Conservation (phyloP, 2,113 vertebrate genomes). For the Menidia beryllina region DNA sequence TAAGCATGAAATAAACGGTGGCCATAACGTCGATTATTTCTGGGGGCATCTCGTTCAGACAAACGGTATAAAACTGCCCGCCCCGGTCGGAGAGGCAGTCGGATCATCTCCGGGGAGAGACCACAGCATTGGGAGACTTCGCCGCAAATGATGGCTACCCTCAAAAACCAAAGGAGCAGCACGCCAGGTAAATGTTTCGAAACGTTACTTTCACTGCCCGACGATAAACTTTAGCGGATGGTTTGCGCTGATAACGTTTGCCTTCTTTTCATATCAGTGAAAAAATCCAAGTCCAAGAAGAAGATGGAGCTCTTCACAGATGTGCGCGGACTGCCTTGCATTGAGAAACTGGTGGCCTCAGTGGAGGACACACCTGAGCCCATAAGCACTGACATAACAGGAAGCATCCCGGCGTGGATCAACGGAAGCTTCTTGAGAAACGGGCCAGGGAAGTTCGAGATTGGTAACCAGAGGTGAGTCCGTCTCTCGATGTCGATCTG, state of each 20-base stretch:
- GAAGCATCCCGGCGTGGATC: slow-evolving; percentile 88
- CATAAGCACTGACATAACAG: slow-evolving; percentile 78
- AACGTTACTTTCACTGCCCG: no score
- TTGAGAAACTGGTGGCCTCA: slow-evolving; percentile 82
- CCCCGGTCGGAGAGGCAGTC: background rate
- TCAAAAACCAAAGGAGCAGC: background rate
- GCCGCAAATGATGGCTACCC: slow-evolving; percentile 37
- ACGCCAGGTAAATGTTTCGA: slow-evolving; percentile 33
- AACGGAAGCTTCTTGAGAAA: slow-evolving; percentile 87
- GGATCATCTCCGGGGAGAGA: background rate
- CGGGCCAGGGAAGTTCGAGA: slow-evolving; percentile 92
- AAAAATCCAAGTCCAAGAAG: slow-evolving; percentile 43
- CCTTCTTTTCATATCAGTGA: slow-evolving; percentile 7
- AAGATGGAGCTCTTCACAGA: slow-evolving; percentile 60
- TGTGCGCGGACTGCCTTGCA: slow-evolving; percentile 76
- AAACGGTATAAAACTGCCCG: slow-evolving; percentile 54
- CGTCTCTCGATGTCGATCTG: background rate
- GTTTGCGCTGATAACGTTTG: background rate
- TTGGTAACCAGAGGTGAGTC: slow-evolving; percentile 88
- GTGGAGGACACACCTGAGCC: slow-evolving; percentile 83
- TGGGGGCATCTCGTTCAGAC: background rate
- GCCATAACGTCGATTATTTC: background rate
- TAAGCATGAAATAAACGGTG: slow-evolving; percentile 21
- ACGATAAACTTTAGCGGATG: no score
- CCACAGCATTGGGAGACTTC: background rate